Base-by-base conservation (phyloP, 2,888 invertebrate species). In the Andrena praecox region DNA sequence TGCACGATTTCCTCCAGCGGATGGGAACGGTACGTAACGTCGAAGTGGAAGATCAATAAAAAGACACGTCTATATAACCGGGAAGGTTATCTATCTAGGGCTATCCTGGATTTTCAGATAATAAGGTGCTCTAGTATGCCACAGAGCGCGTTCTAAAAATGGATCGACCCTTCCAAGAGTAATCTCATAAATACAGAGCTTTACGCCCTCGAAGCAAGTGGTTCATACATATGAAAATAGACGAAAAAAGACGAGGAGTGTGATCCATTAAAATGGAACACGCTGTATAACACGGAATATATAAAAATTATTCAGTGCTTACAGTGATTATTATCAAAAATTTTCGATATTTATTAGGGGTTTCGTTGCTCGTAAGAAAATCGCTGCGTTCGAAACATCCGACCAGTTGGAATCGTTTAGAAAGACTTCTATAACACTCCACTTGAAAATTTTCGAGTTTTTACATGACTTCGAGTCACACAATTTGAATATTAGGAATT, bases 151-250 rank as follows among this genome's bases (percentile, higher is more conserved):
- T 81, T 84, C 82, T 80, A 79, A 86, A 88, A 88, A 84, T 89
- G 87, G 84, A 88, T 89, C 76, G 87, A 86, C 82, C 85, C 84
- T 88, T 88, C 87, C 85, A 79, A 80, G 84, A 79, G 80, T 87
- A 85, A 87, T 89, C 89, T 87, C 87, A 87, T 88, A 89, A 87
- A 88, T 89, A 89, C 85, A 54, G 78, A 86, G 82, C 83, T 84
- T 87, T 85, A 70, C 82, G 50, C 76, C 54, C 59, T 64, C 67
- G 29, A 56, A 50, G 80, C 48, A 70, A 48, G 29, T 72, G 77
- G 73, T 82, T 86, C 79, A 83, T 82, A 77, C 70, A 42, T 42
- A 42, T 42, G 42, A 42, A 77, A 77, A 70, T 59, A 68, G 70
- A 59, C 52, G 27, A 20, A 68, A 60, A 79, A 72, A 62, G 64